Percentiles rank a stretch among this genome's conserved stretches.
phyloP scores from a whole-genome alignment of 2,797 vertebrate species.

The Centropyge bicolor region DNA sequence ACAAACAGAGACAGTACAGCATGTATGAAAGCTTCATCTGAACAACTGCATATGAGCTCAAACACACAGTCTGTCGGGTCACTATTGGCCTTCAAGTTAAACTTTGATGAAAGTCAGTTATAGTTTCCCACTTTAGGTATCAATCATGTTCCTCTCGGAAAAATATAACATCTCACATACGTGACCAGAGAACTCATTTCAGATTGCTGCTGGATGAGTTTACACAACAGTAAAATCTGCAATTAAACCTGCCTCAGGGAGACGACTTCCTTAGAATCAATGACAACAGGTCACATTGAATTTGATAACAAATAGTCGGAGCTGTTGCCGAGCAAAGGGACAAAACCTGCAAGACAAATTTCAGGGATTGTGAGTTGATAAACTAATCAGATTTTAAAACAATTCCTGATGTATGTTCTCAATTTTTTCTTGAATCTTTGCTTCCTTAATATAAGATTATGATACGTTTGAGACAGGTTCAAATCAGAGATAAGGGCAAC shows the following conservation, averaged over 20 bases:
- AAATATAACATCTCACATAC: background rate
- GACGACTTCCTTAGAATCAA: background rate
- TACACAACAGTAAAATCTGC: slow-evolving; percentile 14
- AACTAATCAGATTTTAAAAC: background rate
- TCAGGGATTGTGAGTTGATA: background rate
- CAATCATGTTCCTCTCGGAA: background rate
- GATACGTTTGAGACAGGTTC: too few species aligned
- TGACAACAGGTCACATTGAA: background rate
- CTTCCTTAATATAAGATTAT: background rate
- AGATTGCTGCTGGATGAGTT: background rate
- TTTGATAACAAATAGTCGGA: background rate
- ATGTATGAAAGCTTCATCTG: slow-evolving; percentile 24
- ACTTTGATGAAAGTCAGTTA: background rate
- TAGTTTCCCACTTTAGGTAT: background rate
- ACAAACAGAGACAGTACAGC: slow-evolving; percentile 17
- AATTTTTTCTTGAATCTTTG: background rate
- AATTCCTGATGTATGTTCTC: background rate
- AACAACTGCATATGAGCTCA: background rate
- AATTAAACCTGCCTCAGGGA: slow-evolving; percentile 8
- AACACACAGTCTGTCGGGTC: background rate
- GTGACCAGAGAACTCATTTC: background rate
- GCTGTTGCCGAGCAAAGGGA: background rate
- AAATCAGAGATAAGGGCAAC: too few species aligned
- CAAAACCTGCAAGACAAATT: too few species aligned
- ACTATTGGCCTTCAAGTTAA: background rate